Base-by-base conservation (phyloP, 2,888 invertebrate species). In the Parapristionchus giblindavisi region DNA sequence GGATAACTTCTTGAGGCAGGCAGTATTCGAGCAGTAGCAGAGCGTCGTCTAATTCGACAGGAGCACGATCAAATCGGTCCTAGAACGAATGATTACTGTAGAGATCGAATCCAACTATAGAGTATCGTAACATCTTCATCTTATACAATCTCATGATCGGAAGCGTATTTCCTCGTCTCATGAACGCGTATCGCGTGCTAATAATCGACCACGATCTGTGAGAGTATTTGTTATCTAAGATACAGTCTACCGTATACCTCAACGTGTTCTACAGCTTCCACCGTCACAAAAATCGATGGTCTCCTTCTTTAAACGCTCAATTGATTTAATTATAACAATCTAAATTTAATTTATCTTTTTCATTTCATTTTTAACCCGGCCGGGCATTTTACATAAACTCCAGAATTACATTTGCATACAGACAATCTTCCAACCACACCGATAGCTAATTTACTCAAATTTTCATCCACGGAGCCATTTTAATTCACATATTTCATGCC, bases 1-100 rank as follows among this genome's bases (percentile, higher is more conserved):
- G 68, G 68, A 68, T 52, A 24, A n/a, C 29, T 34, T 24, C 52
- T 51, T 36, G 68, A 68, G 4, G 68, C 51, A 34, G 68, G 52
- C 6, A 52, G 36, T 4, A 68, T 52, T 34, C 68, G 2, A 1
- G 68, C 68, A 36, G 68, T 52, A 5, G 43, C 68, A 0, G 51
- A 34, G 0, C 27, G n/a, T 32, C 36, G 2, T n/a, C 14, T 21
- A 68, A 17, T 34, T 68, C 40, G 36, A 68, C 52, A n/a, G 34
- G 34, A 29, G 68, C 52, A 68, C 68, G 52, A 0, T 27, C 24
- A 27, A 52, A 68, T 2, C 24, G 51, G 21, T 34, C 36, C 68
- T 68, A 34, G 24, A n/a, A n/a, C n/a, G n/a, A n/a, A n/a, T n/a
- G 21, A 36, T 21, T 43, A 40, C 11, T 21, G 43, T 29, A 29